These are phyloP conservation scores for Anoplolepis gracilipes DNA, from an alignment of 1,140 invertebrate genomes.

Conservation along the genomic window DNA sequence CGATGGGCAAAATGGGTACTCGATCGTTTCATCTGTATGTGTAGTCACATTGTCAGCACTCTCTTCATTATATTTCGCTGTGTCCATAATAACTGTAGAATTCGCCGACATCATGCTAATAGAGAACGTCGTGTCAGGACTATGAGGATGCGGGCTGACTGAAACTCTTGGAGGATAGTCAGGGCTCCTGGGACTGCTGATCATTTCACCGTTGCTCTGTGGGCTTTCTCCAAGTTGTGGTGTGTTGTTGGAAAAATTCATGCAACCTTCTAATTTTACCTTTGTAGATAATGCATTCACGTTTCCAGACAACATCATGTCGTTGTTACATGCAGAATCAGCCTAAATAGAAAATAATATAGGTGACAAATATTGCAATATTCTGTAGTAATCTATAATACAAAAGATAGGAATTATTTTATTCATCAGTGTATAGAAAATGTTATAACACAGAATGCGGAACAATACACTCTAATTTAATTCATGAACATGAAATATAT, in stretches of 20 bases:
- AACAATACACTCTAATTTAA: not conserved
- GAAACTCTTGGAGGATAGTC: constrained; percentile 82
- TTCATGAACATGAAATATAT: constrained; percentile 18
- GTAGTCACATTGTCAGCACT: constrained; percentile 26
- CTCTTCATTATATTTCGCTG: constrained; percentile 69
- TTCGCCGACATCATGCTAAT: constrained; percentile 70
- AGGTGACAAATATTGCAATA: too few species aligned
- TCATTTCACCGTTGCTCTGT: constrained; percentile 78
- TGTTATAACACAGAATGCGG: not conserved
- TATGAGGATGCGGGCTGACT: constrained; percentile 71
- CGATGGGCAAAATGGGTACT: constrained; percentile 63
- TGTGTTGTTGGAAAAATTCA: constrained; percentile 80
- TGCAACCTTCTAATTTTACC: constrained; percentile 73
- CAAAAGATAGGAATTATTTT: not conserved
- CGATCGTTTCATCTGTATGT: constrained; percentile 60
- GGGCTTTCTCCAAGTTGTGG: constrained; percentile 81
- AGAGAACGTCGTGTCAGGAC: constrained; percentile 74
- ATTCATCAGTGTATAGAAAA: not conserved
- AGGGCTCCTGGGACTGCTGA: constrained; percentile 81
- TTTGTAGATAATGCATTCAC: constrained; percentile 66
- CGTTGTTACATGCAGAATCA: constrained; percentile 71
- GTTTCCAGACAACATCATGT: constrained; percentile 62
- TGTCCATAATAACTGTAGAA: constrained; percentile 70
- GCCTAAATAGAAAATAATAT: constrained; percentile 66
- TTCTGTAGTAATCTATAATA: too few species aligned